A percentile compares a stretch with the other conserved stretches of the same genome.
Conservation (phyloP, 2,888 invertebrate genomes). For the Punctoribates punctum region DNA sequence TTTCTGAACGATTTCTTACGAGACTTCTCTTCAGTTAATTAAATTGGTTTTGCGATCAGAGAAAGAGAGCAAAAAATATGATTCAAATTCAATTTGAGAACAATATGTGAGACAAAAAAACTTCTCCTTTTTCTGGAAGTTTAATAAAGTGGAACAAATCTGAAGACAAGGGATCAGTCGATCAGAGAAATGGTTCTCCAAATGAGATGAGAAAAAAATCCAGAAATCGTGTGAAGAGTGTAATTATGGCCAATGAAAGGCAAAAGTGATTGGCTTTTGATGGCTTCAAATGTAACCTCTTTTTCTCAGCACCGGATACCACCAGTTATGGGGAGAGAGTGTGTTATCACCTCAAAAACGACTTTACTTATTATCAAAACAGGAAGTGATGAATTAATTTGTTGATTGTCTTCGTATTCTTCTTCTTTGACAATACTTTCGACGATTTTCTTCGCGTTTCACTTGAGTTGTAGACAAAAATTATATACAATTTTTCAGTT, state of each 20-base stretch:
- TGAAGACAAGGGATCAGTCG: not conserved
- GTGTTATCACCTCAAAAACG: not conserved
- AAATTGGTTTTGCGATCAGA: too few species aligned
- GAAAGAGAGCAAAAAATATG: not conserved
- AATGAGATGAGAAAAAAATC: not conserved
- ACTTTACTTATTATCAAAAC: not conserved
- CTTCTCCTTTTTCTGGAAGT: not conserved
- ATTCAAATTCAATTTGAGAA: conserved; percentile 20
- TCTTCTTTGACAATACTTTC: too few species aligned
- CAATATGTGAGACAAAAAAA: not conserved
- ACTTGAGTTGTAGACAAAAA: too few species aligned
- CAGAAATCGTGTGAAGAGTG: not conserved
- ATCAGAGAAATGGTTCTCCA: not conserved
- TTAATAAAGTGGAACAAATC: conserved; percentile 18
- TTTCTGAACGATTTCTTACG: too few species aligned
- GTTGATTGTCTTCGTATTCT: not conserved
- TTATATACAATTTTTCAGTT: too few species aligned
- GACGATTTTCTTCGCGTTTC: too few species aligned
- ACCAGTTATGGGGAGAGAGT: not conserved
- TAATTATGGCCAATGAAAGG: conserved; percentile 1
- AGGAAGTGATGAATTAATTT: too few species aligned
- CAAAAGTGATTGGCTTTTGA: conserved; percentile 8
- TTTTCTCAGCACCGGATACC: not conserved
- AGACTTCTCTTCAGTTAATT: too few species aligned
- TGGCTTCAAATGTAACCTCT: conserved; percentile 9